Conservation (phyloP, 2,113 vertebrate species). For the Limnothrissa miodon region DNA sequence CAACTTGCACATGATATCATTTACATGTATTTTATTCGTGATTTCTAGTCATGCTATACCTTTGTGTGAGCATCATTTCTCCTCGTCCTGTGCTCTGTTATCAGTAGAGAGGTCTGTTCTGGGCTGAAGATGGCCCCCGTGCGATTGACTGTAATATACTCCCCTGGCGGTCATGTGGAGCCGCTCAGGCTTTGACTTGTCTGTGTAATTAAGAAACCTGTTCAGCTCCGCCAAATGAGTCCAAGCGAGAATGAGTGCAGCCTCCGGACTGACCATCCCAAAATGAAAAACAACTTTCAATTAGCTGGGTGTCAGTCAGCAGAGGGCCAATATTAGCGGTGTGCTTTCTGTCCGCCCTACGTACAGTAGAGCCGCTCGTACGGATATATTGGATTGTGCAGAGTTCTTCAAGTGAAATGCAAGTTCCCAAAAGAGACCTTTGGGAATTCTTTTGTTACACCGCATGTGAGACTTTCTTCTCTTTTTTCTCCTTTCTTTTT, state of each 20-base stretch:
- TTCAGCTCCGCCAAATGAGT: not conserved
- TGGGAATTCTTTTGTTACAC: not conserved
- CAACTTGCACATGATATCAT: not conserved
- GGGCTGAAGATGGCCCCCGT: not conserved
- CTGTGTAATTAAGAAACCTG: constrained; percentile 6
- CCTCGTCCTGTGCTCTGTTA: not conserved
- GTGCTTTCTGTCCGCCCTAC: not conserved
- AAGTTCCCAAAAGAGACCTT: not conserved
- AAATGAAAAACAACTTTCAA: constrained; percentile 17
- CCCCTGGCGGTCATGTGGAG: not conserved
- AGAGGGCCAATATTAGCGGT: not conserved
- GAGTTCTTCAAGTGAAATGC: not conserved
- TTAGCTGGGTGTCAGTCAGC: constrained; percentile 13
- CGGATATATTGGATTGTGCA: not conserved
- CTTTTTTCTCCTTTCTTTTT: not conserved
- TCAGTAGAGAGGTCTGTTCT: not conserved
- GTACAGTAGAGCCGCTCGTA: not conserved
- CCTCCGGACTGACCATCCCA: not conserved
- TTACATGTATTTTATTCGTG: no score
- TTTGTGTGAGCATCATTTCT: not conserved
- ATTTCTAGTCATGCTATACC: not conserved
- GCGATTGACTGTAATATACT: not conserved
- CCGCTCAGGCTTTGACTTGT: not conserved
- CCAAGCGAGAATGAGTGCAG: not conserved
- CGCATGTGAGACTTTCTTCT: not conserved